These are phyloP conservation scores for Lamellibrachia columna DNA, from an alignment of 2,888 invertebrate genomes.

Conservation along the genomic window DNA sequence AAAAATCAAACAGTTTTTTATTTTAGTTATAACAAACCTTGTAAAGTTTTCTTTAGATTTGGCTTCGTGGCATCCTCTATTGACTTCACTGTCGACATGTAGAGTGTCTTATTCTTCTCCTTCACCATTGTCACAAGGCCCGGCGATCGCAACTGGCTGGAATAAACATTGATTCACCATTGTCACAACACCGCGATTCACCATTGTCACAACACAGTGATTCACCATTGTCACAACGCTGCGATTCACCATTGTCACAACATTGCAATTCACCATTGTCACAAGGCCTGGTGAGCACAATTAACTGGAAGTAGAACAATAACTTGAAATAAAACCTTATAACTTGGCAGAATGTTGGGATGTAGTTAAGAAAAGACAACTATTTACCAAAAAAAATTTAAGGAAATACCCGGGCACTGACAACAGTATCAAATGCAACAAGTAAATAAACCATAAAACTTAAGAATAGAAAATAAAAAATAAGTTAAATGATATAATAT, in stretches of 20 bases:
- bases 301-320: too few species aligned
- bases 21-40: constrained; percentile 62
- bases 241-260: too few species aligned
- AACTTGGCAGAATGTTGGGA: background rate
- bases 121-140: constrained; percentile 76
- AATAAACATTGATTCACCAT: constrained; percentile 29
- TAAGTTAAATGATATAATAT: too few species aligned
- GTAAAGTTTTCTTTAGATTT: constrained; percentile 87
- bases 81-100: constrained; percentile 90
- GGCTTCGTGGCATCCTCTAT: constrained; percentile 88
- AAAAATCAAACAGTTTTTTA: background rate
- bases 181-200: too few species aligned
- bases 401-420: background rate
- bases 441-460: background rate
- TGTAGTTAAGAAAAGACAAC: background rate
- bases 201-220: too few species aligned
- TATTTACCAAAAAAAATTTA: background rate
- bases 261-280: too few species aligned
- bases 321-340: background rate
- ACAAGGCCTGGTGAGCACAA: too few species aligned
- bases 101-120: constrained; percentile 88
- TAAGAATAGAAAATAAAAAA: background rate
- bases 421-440: background rate
- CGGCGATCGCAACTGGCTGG: constrained; percentile 88
- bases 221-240: too few species aligned